Percentiles rank a stretch among this genome's conserved stretches.
Evolutionary conservation across 2,113 vertebrate genomes (phyloP).

Genomic region (Barbus barbus): DNA sequence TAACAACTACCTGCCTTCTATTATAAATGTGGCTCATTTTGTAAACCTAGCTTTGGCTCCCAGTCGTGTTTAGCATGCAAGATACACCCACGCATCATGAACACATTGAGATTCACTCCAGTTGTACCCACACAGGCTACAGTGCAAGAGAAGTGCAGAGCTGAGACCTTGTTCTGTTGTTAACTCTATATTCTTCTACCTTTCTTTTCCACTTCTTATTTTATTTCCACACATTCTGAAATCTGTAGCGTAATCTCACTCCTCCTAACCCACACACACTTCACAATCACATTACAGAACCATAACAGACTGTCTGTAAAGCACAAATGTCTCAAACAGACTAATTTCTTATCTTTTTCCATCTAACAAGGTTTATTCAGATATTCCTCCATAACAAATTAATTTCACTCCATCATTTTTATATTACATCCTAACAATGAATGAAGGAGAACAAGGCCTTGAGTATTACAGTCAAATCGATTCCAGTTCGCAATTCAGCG

Average conservation of each 20-base stretch:
- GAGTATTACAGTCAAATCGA: background rate
- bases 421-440: background rate
- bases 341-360: background rate
- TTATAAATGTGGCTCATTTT: constrained; percentile 3
- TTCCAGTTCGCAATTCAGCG: background rate
- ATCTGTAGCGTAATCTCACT: background rate
- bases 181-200: background rate
- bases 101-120: constrained; percentile 37
- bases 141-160: constrained; percentile 15
- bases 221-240: background rate
- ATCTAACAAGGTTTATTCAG: background rate
- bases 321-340: background rate
- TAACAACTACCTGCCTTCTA: background rate
- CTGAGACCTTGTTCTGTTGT: background rate
- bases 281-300: background rate
- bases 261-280: background rate
- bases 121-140: constrained; percentile 2
- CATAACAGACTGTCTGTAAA: background rate
- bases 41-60: constrained; percentile 17
- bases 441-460: background rate
- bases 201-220: background rate
- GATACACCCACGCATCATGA: constrained; percentile 16
- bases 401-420: background rate
- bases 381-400: background rate
- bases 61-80: constrained; percentile 24